A percentile compares a stretch with the other conserved stretches of the same genome.
Evolutionary conservation across 2,888 invertebrate species (phyloP).

Genomic region (Phytoseiulus persimilis): DNA sequence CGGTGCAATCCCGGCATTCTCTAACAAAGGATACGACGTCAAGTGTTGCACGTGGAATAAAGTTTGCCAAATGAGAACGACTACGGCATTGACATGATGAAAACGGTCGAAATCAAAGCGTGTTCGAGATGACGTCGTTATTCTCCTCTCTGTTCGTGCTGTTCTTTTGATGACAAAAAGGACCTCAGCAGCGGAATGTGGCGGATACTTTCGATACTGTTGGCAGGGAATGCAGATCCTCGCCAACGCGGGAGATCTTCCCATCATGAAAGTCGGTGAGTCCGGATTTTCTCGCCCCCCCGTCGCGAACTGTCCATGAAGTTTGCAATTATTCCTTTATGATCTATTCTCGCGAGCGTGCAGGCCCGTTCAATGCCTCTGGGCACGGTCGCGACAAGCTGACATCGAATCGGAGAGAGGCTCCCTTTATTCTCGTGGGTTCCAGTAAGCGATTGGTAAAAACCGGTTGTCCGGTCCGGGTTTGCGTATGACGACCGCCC

Average conservation of each 20-base stretch:
- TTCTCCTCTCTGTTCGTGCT: neutral
- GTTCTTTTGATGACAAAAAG: neutral
- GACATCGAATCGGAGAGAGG: too few relatives aligned
- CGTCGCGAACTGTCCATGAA: too few relatives aligned
- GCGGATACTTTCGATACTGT: neutral
- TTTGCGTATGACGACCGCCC: too few relatives aligned
- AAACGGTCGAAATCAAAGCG: neutral
- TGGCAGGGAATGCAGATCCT: neutral
- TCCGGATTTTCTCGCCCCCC: neutral
- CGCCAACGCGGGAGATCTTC: neutral
- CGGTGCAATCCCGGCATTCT: neutral
- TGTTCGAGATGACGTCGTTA: neutral
- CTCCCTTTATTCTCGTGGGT: too few relatives aligned
- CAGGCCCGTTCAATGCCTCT: too few relatives aligned
- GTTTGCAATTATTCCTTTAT: too few relatives aligned
- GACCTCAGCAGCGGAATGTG: neutral
- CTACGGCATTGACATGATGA: neutral
- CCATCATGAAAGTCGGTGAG: neutral
- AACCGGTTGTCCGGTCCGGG: too few relatives aligned
- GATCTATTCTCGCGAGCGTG: too few relatives aligned
- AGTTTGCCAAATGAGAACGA: neutral
- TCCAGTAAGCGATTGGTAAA: too few relatives aligned
- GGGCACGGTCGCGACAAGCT: too few relatives aligned
- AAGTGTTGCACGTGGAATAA: neutral
- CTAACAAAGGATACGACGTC: neutral